These are phyloP conservation scores for Harpagus bidentatus DNA, from an alignment of 2,113 vertebrate genomes.

Conservation along the genomic window DNA sequence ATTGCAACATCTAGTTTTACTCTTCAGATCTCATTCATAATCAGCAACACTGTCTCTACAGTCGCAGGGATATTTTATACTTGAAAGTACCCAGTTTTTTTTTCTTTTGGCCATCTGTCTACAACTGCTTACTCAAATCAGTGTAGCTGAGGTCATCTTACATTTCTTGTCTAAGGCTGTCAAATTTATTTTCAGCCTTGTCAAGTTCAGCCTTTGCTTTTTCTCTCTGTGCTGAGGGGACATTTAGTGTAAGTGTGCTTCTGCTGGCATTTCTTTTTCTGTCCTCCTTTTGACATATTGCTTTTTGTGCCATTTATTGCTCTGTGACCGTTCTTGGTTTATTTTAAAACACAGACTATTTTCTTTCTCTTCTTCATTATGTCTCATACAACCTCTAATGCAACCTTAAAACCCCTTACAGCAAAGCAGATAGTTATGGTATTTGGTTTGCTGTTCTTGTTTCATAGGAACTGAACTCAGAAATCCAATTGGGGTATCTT, in stretches of 20 bases:
- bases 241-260: not conserved
- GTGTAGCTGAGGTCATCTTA: not conserved
- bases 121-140: not conserved
- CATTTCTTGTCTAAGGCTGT: not conserved
- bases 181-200: conserved; percentile 45
- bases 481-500: not conserved
- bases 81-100: not conserved
- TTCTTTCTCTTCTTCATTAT: not conserved
- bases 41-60: not conserved
- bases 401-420: not conserved
- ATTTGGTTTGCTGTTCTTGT: not conserved
- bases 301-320: conserved; percentile 1
- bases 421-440: not conserved
- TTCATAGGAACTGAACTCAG: not conserved
- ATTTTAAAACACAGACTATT: not conserved
- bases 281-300: not conserved
- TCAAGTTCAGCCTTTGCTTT: conserved; percentile 11
- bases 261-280: conserved; percentile 23
- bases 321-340: not conserved
- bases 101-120: conserved; percentile 20
- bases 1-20: not conserved
- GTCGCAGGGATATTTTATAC: not conserved
- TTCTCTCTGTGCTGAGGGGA: not conserved
- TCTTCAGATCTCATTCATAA: not conserved
- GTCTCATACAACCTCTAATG: not conserved